Evolutionary conservation across 2,113 vertebrate species (phyloP), one percentile per base, ranked within the genome.

Genomic region (Ceyx melanurus): DNA sequence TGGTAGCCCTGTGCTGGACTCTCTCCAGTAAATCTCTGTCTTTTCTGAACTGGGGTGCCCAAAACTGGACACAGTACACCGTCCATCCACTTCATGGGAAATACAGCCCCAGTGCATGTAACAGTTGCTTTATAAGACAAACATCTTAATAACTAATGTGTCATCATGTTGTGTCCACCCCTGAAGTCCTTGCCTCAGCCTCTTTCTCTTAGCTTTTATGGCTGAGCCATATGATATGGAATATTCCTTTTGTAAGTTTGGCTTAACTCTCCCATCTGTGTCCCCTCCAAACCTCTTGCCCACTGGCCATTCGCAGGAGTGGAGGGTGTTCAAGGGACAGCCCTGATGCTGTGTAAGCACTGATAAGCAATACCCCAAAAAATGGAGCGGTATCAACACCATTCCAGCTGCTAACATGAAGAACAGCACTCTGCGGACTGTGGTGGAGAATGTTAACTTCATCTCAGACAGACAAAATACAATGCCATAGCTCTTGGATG

Each of bases 351-450:
- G 21, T 12, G 15, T 0, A 3, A 82, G 11, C 26, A 7, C 8
- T 16, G 29, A 13, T 53, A 42, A 58, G 31, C 25, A 16, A 7
- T 5, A 66, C 8, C 62, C 31, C 16, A 5, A 17, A 28, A 5
- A 1, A 11, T 40, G 26, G 15, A 11, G 1, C 20, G 26, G 2
- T 51, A 31, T 57, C 25, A 43, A 0, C 25, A 35, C 11, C 19
- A 0, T 71, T 46, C 13, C 60, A 62, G 37, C 18, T 45, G 14
- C 16, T 29, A 75, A 45, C 43, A 62, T 23, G 18, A 62, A 58
- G 37, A 53, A 58, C 31, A 66, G 29, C 17, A 53, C 20, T 25
- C 3, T 25, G 17, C 25, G 28, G 12, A 13, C 22, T 75, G 22
- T 45, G 26, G 6, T 21, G 42, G 12, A 5, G 26, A 43, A n/a